Percentiles rank a stretch among this genome's conserved stretches.
These are phyloP conservation scores for Parnassius apollo DNA, from an alignment of 2,888 invertebrate species.

Conservation along the genomic window DNA sequence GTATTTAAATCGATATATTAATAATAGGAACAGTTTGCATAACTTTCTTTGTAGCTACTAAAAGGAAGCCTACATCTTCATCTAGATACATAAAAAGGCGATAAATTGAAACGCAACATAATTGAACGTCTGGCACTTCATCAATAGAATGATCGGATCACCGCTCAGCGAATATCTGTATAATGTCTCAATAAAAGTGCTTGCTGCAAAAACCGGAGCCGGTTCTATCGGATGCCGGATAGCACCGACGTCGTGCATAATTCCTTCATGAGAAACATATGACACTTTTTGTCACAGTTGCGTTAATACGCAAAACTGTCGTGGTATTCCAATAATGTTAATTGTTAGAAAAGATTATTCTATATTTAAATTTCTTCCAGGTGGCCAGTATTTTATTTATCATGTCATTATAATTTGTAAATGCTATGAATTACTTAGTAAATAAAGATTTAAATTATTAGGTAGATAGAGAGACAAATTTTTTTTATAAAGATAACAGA, in stretches of 20 bases:
- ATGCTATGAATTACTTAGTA: too few species aligned
- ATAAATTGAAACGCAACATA: slow-evolving; percentile 1
- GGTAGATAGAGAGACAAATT: too few species aligned
- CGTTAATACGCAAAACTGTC: neutral
- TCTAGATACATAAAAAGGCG: neutral
- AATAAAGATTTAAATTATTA: too few species aligned
- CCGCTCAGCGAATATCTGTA: neutral
- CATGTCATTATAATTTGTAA: too few species aligned
- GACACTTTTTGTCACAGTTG: neutral
- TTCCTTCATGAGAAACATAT: neutral
- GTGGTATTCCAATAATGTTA: neutral
- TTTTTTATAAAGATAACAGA: too few species aligned
- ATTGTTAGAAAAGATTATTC: too few species aligned
- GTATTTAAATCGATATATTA: too few species aligned
- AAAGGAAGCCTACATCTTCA: too few species aligned
- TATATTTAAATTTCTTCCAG: too few species aligned
- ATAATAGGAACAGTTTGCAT: too few species aligned
- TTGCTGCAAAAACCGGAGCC: neutral
- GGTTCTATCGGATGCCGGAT: neutral
- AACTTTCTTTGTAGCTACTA: too few species aligned
- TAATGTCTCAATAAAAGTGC: slow-evolving; percentile 10
- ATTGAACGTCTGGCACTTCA: neutral
- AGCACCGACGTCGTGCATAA: neutral
- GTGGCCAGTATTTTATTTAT: too few species aligned
- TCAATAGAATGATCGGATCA: neutral